Evolutionary conservation across 2,113 vertebrate species (phyloP).

Genomic region (Notiomystis cincta): DNA sequence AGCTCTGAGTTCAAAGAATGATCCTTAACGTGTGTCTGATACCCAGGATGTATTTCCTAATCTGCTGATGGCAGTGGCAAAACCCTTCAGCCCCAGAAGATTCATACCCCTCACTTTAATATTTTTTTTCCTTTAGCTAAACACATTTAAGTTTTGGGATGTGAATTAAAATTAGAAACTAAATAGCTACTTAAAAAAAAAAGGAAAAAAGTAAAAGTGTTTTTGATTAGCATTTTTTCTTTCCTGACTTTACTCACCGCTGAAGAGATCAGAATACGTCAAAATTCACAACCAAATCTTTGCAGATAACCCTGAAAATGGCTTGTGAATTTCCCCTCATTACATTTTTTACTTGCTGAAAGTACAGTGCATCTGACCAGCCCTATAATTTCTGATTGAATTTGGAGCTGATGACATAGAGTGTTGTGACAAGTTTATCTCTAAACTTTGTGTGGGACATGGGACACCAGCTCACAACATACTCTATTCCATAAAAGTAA

Average conservation of each 20-base stretch:
- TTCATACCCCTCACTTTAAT: background rate
- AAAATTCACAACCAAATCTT: background rate
- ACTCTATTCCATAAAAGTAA: background rate
- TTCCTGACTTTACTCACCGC: background rate
- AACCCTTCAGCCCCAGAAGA: background rate
- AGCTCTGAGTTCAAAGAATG: background rate
- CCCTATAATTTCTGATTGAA: background rate
- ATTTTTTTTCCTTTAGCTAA: background rate
- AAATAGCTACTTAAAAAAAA: background rate
- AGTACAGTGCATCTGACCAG: background rate
- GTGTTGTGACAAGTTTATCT: background rate
- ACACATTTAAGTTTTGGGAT: background rate
- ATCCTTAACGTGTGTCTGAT: background rate
- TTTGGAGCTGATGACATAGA: background rate
- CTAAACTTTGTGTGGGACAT: background rate
- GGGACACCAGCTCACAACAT: background rate
- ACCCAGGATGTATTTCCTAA: background rate
- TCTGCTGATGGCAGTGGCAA: background rate
- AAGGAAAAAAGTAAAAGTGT: accelerated
- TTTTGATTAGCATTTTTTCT: background rate
- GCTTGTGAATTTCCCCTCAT: background rate
- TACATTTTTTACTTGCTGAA: background rate
- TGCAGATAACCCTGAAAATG: background rate
- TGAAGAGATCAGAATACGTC: background rate
- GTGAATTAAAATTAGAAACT: background rate